Evolutionary conservation across 2,113 vertebrate species (phyloP).

Genomic region (Elaphurus davidianus): DNA sequence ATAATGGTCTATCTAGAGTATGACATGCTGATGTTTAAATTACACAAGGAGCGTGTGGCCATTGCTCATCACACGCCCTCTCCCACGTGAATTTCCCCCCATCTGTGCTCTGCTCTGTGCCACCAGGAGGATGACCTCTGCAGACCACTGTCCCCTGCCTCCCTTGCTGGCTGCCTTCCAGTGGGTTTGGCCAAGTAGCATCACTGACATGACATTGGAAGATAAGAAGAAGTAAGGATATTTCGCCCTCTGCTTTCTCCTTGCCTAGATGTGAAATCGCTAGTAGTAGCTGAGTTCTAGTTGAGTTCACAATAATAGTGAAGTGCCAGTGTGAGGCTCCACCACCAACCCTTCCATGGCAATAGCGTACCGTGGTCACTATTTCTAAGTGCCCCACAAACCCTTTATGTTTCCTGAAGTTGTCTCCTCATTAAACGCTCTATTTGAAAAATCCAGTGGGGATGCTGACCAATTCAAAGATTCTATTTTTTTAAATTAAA

Average conservation of each 20-base stretch:
- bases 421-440: background rate
- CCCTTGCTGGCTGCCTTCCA: background rate
- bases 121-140: accelerated
- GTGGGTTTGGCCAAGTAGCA: background rate
- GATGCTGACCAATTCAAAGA: background rate
- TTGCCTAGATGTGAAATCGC: accelerated
- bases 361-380: background rate
- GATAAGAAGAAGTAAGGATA: background rate
- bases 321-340: no score
- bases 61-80: accelerated
- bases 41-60: no score
- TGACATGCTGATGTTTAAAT: background rate
- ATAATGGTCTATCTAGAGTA: background rate
- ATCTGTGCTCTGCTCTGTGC: background rate
- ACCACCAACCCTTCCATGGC: no score
- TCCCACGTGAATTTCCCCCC: no score
- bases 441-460: background rate
- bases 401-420: background rate
- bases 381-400: background rate
- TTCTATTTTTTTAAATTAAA: background rate
- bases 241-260: background rate
- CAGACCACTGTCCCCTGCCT: background rate
- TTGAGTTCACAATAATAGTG: background rate
- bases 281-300: background rate
- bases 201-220: background rate